These are phyloP conservation scores for Cryptophagus acutangulus DNA, from an alignment of 2,888 invertebrate species.

Conservation along the genomic window DNA sequence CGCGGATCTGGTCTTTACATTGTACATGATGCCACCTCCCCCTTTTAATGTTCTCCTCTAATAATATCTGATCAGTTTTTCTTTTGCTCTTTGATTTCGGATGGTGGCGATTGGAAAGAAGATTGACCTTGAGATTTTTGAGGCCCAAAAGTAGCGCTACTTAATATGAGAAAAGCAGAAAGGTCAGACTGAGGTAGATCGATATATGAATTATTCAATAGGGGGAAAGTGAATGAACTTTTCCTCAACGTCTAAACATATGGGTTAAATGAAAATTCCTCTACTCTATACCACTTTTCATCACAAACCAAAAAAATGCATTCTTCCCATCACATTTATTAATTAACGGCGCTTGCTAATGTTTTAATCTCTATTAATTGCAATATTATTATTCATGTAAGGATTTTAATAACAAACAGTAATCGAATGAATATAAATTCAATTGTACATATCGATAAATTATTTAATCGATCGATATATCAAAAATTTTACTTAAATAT, in stretches of 20 bases:
- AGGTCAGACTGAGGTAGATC: constrained; percentile 49
- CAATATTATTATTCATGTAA: too few species aligned
- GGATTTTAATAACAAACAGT: too few species aligned
- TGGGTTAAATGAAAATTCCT: constrained; percentile 44
- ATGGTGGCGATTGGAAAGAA: constrained; percentile 10
- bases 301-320: constrained; percentile 3
- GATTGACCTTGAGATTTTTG: constrained; percentile 37
- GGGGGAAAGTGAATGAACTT: constrained; percentile 51
- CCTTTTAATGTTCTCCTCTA: constrained; percentile 44
- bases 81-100: not conserved
- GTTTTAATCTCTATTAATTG: too few species aligned
- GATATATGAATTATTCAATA: constrained; percentile 51
- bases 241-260: constrained; percentile 44
- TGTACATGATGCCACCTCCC: constrained; percentile 43
- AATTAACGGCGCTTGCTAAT: too few species aligned
- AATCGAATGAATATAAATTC: too few species aligned
- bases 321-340: too few species aligned
- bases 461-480: too few species aligned
- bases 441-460: too few species aligned
- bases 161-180: constrained; percentile 49
- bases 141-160: constrained; percentile 39
- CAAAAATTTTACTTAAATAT: too few species aligned
- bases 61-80: constrained; percentile 24
- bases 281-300: constrained; percentile 2
- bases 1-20: constrained; percentile 42